Base-by-base conservation (phyloP, 2,113 vertebrate genomes). In the Podiceps cristatus region DNA sequence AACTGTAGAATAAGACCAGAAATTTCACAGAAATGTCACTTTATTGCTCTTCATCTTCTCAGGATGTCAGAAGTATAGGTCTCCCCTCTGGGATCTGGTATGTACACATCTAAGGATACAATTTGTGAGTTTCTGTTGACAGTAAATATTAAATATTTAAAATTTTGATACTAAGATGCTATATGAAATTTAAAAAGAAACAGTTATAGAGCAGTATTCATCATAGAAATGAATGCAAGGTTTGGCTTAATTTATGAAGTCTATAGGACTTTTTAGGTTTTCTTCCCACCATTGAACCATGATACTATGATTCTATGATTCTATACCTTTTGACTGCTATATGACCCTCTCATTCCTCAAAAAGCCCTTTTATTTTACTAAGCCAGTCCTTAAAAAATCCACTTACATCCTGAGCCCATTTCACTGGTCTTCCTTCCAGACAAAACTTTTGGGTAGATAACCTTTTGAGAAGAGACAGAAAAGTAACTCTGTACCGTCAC, bases 61-160 rank as follows among this genome's bases (percentile, higher is more conserved):
- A 58, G 16, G 14, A 24, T 0, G 0, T 53, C 5, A 25, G 22
- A 6, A 53, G 15, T 45, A 72, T 14, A 73, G 27, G 6, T 62
- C 14, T 86, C 7, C 7, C 8, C 11, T 79, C 40, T 64, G 17
- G 47, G 23, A 71, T 55, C 29, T 66, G 18, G 2, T 35, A 52
- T 35, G 12, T 29, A 35, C 8, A 59, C 7, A 45, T 19, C 8
- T 40, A 47, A 77, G 23, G 13, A 28, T 66, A 68, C 5, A 52
- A 53, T 67, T 24, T 76, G 12, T 47, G 25, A 52, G 5, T 31
- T 45, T 72, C 40, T 71, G 28, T 74, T 89, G n/a, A 58, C 37
- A 71, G 19, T 18, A 84, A 83, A 80, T 67, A 64, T 68, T 59
- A 87, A 64, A 67, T 35, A 59, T 20, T n/a, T 44, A 19, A 0